Conservation (phyloP, 2,113 vertebrate genomes). For the Tamias sibiricus region DNA sequence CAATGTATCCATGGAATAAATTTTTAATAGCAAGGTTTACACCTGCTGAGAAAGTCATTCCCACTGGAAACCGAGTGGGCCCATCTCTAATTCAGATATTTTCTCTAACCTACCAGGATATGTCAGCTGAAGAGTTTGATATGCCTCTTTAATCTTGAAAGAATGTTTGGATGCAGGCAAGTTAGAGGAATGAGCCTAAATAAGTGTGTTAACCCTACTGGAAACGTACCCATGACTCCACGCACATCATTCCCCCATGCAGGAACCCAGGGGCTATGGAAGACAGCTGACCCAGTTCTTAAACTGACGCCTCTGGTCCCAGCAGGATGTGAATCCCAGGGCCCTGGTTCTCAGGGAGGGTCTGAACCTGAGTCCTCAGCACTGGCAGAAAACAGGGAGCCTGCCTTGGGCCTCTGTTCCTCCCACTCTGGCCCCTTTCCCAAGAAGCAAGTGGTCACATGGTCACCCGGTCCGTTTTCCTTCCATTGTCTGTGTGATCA, state of each 20-base stretch:
- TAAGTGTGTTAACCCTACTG: neutral
- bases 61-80: neutral
- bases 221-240: neutral
- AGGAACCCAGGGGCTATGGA: neutral
- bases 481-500: neutral
- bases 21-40: constrained; percentile 1
- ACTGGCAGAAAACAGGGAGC: neutral
- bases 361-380: neutral
- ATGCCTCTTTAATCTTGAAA: neutral
- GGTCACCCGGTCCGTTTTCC: neutral
- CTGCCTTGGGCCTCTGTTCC: neutral
- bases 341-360: neutral
- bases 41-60: neutral
- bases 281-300: neutral
- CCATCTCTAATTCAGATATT: constrained; percentile 47
- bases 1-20: neutral
- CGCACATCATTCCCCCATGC: neutral
- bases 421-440: neutral
- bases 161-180: neutral
- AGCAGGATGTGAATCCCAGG: neutral
- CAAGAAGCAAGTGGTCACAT: neutral
- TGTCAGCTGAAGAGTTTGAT: neutral
- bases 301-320: neutral
- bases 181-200: neutral
- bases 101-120: constrained; percentile 22